A percentile compares a stretch with the other conserved stretches of the same genome.
These are phyloP conservation scores for Trematomus loennbergii DNA, from an alignment of 2,113 vertebrate genomes.

Conservation along the genomic window DNA sequence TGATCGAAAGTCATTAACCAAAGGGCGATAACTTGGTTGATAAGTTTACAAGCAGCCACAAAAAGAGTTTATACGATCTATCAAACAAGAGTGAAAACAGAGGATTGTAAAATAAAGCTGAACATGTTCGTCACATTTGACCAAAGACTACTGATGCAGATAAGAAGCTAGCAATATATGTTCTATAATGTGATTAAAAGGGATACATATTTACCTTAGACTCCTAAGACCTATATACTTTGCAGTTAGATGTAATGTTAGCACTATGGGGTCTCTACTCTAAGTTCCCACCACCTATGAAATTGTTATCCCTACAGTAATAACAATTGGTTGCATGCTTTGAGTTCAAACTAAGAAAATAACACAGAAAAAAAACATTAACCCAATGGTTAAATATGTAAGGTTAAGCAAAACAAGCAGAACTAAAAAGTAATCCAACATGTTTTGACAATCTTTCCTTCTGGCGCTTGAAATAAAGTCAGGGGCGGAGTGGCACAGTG, in stretches of 20 bases:
- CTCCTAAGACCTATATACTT: background rate
- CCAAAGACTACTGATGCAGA: background rate
- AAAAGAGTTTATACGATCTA: slow-evolving; percentile 7
- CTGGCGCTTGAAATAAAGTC: too few relatives aligned
- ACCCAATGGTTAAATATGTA: too few relatives aligned
- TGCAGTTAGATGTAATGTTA: background rate
- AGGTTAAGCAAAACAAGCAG: too few relatives aligned
- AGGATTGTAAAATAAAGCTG: background rate
- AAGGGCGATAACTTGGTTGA: background rate
- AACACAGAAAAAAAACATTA: too few relatives aligned
- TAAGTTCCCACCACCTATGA: too few relatives aligned
- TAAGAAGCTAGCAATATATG: background rate
- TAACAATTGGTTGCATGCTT: too few relatives aligned
- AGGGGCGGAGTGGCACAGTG: too few relatives aligned
- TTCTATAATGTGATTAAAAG: background rate
- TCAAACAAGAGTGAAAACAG: background rate
- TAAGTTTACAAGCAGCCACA: slow-evolving; percentile 18
- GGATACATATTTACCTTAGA: too few relatives aligned
- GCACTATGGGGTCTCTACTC: background rate
- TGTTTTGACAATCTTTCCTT: too few relatives aligned
- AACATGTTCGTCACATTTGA: background rate
- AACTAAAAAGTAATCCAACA: too few relatives aligned
- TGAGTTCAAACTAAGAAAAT: too few relatives aligned
- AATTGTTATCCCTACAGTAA: background rate
- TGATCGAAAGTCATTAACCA: slow-evolving; percentile 14